Percentiles rank a stretch among this genome's conserved stretches.
phyloP scores from a whole-genome alignment of 1,140 invertebrate species.

The Whitmania pigra region DNA sequence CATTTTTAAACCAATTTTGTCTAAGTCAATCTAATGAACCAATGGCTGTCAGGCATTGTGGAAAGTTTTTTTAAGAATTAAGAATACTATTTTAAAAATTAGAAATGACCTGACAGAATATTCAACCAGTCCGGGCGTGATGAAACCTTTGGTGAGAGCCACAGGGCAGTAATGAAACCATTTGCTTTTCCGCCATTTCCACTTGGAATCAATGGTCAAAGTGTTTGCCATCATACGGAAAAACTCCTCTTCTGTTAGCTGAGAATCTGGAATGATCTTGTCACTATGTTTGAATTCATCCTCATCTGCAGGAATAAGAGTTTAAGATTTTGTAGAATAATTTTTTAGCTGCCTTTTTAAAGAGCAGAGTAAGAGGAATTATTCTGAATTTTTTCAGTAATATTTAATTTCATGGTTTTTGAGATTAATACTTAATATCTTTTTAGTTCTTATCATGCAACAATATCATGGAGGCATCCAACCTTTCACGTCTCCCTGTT shows the following conservation, averaged over 20 bases:
- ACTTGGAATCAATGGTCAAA: background rate
- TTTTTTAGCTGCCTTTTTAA: background rate
- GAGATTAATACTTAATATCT: too few species aligned
- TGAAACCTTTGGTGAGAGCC: background rate
- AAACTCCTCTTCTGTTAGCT: background rate
- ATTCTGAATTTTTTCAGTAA: too few species aligned
- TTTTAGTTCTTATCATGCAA: too few species aligned
- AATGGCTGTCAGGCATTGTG: too few species aligned
- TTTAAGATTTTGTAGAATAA: background rate
- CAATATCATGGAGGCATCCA: too few species aligned
- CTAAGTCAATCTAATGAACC: too few species aligned
- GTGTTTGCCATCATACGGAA: background rate
- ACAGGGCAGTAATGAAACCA: conserved; percentile 5
- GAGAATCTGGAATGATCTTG: background rate
- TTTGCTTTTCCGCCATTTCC: conserved; percentile 5
- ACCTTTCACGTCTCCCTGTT: too few species aligned
- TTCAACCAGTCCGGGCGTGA: background rate
- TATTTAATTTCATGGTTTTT: too few species aligned
- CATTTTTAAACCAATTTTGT: too few species aligned
- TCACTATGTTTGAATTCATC: background rate
- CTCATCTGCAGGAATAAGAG: background rate
- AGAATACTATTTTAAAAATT: too few species aligned
- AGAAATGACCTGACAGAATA: conserved; percentile 4
- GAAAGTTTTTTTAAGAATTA: too few species aligned
- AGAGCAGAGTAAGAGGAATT: too few species aligned